Evolutionary conservation across 2,888 invertebrate genomes (phyloP).

Genomic region (Brachylomia viminalis): DNA sequence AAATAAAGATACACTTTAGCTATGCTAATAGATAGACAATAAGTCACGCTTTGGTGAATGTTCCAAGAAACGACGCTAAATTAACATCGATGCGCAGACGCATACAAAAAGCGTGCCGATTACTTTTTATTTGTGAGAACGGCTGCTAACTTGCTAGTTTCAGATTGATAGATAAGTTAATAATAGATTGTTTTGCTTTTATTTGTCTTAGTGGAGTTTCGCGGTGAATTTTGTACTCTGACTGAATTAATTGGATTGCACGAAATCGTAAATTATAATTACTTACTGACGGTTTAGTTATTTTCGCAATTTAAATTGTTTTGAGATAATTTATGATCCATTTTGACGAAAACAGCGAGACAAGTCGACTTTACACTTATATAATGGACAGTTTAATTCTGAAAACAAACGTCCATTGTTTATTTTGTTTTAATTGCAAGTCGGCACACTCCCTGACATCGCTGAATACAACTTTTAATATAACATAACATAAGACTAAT

Average conservation of each 20-base stretch:
- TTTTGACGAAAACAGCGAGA: too few species aligned
- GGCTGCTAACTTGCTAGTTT: slow-evolving; percentile 42
- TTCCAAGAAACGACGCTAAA: slow-evolving; percentile 56
- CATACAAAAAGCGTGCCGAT: slow-evolving; percentile 73
- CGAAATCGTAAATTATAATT: neutral
- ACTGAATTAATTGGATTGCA: neutral
- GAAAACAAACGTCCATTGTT: too few species aligned
- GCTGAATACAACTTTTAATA: neutral
- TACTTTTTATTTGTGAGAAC: slow-evolving; percentile 60
- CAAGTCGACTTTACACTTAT: too few species aligned
- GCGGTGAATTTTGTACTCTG: neutral
- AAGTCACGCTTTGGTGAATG: slow-evolving; percentile 58
- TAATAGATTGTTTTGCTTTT: slow-evolving; percentile 35
- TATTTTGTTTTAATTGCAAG: too few species aligned
- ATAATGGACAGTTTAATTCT: too few species aligned
- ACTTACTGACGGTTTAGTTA: neutral
- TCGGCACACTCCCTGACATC: too few species aligned
- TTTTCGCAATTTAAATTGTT: neutral
- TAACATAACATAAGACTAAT: slow-evolving; percentile 15
- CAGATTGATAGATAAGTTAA: slow-evolving; percentile 49
- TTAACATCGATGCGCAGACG: slow-evolving; percentile 67
- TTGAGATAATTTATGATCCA: neutral
- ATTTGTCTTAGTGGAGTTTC: slow-evolving; percentile 12
- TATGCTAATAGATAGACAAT: slow-evolving; percentile 59
- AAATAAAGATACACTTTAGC: slow-evolving; percentile 17